Percentiles rank a stretch among this genome's conserved stretches.
Evolutionary conservation across 2,888 invertebrate genomes (phyloP).

Genomic region (Tetheella fluctuosa): DNA sequence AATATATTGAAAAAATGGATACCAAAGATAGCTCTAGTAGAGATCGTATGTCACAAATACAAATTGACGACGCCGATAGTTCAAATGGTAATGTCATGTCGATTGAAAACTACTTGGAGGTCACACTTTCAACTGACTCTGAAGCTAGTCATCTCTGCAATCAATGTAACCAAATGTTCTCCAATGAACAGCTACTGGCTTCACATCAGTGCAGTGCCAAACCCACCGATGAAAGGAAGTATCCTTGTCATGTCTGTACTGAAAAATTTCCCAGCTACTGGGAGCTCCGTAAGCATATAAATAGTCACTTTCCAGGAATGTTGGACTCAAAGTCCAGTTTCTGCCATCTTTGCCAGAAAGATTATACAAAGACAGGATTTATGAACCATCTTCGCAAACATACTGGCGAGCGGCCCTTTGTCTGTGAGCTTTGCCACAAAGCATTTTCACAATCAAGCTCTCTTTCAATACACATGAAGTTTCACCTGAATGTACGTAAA

Average conservation of each 20-base stretch:
- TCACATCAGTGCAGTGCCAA: slow-evolving; percentile 77
- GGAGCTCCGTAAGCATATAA: slow-evolving; percentile 80
- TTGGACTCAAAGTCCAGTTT: slow-evolving; percentile 81
- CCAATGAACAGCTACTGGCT: slow-evolving; percentile 72
- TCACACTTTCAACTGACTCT: slow-evolving; percentile 79
- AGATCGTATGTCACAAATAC: slow-evolving; percentile 63
- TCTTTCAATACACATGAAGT: slow-evolving; percentile 82
- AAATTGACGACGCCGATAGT: slow-evolving; percentile 75
- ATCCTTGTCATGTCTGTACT: slow-evolving; percentile 80
- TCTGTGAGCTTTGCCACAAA: slow-evolving; percentile 81
- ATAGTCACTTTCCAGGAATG: slow-evolving; percentile 81
- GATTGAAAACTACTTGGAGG: slow-evolving; percentile 81
- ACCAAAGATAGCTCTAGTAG: slow-evolving; percentile 71
- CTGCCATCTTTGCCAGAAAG: slow-evolving; percentile 82
- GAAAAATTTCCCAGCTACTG: slow-evolving; percentile 81
- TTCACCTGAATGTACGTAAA: slow-evolving; percentile 80
- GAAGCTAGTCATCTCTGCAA: slow-evolving; percentile 81
- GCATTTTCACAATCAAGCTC: slow-evolving; percentile 82
- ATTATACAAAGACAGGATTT: slow-evolving; percentile 81
- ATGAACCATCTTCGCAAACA: slow-evolving; percentile 82
- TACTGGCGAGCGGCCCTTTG: slow-evolving; percentile 80
- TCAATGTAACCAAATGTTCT: slow-evolving; percentile 80
- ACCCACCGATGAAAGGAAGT: slow-evolving; percentile 77
- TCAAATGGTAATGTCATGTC: slow-evolving; percentile 81
- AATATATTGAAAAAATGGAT: slow-evolving; percentile 71